Evolutionary conservation across 2,888 invertebrate species (phyloP), one percentile per base, ranked within the genome.

Genomic region (Desoria tigrina): DNA sequence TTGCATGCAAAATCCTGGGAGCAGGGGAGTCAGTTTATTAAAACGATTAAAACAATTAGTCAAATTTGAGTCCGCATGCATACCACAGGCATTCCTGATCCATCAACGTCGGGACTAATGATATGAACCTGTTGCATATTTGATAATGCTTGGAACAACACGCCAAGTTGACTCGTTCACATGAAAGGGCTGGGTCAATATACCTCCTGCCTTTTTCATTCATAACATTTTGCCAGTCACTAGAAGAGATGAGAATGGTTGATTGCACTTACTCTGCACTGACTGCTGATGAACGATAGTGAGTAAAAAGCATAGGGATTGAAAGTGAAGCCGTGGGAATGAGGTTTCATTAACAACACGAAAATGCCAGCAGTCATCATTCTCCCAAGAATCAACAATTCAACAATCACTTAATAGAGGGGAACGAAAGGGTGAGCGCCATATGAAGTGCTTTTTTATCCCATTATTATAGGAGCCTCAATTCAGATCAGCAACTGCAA

Each of bases 301-400:
- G 16, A 45, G 45, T 55, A 23, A 42, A 24, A 56, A 49, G 21
- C 53, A 61, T 27, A 51, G 49, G 45, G n/a, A 45, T 45, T 61
- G 65, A 65, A 66, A 62, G 62, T 59, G 58, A 64, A 57, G 56
- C 61, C 67, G 67, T 67, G 67, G 67, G 67, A 67, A 67, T 64
- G 67, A 28, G 67, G 63, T 57, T 67, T 57, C 18, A 55, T 18
- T 21, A 27, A 51, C 16, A 51, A 23, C 45, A 45, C 45, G 45
- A 16, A 45, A 45, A 45, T 45, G 21, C 45, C 45, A 32, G 45
- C 51, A 27, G 26, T 55, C 55, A 18, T 26, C 55, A 55, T 55
- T 32, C n/a, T 27, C 55, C 28, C 28, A 26, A n/a, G n/a, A n/a
- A n/a, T n/a, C n/a, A n/a, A n/a, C n/a, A n/a, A n/a, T n/a, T n/a